A percentile compares a stretch with the other conserved stretches of the same genome.
Conservation (phyloP, 2,113 vertebrate genomes). For the Lota lota region DNA sequence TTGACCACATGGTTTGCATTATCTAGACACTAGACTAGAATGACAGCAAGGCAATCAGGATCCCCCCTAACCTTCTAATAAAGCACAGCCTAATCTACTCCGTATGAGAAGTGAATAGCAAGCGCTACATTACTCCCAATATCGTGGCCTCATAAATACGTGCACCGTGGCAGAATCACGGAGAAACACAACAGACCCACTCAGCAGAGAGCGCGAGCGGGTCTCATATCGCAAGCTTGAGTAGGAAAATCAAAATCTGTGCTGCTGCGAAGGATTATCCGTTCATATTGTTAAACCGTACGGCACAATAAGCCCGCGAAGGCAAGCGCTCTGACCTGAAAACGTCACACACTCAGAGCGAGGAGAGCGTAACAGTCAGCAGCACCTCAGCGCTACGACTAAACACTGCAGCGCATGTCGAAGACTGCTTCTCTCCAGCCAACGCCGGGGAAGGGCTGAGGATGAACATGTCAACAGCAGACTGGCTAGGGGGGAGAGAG, state of each 20-base stretch:
- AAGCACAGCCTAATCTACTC: constrained; percentile 26
- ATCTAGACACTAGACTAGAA: too few species aligned
- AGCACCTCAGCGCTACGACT: constrained; percentile 25
- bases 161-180: constrained; percentile 45
- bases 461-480: too few species aligned
- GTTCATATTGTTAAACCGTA: constrained; percentile 45
- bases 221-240: constrained; percentile 29
- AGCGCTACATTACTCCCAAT: constrained; percentile 46
- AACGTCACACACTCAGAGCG: constrained; percentile 28
- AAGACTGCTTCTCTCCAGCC: too few species aligned
- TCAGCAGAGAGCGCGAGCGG: constrained; percentile 32
- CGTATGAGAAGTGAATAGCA: constrained; percentile 12
- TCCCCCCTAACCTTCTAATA: too few species aligned
- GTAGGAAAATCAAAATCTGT: constrained; percentile 32
- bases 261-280: constrained; percentile 43
- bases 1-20: too few species aligned
- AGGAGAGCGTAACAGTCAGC: constrained; percentile 39
- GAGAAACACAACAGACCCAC: constrained; percentile 30
- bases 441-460: too few species aligned
- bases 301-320: constrained; percentile 32
- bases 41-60: too few species aligned
- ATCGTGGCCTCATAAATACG: constrained; percentile 51
- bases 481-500: too few species aligned
- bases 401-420: constrained; percentile 3
- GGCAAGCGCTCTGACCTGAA: constrained; percentile 39